phyloP scores from a whole-genome alignment of 2,888 invertebrate genomes.

The Willowsia nigromaculata region DNA sequence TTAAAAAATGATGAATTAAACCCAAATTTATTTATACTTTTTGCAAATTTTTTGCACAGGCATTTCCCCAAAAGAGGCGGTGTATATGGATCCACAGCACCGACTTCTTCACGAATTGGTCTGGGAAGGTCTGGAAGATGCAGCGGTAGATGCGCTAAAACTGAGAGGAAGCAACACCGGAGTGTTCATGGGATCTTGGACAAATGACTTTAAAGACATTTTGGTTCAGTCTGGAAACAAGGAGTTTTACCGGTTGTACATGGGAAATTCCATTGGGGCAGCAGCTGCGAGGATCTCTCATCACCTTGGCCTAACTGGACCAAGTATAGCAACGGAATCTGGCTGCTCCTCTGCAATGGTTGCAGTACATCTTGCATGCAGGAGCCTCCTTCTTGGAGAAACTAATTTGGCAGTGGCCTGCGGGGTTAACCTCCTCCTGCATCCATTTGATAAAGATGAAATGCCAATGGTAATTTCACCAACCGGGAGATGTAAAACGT shows the following conservation, averaged over 20 bases:
- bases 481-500: conserved; percentile 52
- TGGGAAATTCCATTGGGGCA: conserved; percentile 62
- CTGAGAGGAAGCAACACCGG: conserved; percentile 35
- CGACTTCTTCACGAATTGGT: conserved; percentile 58
- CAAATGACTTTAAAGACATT: conserved; percentile 58
- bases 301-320: conserved; percentile 54
- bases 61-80: conserved; percentile 47
- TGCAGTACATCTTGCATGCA: conserved; percentile 52
- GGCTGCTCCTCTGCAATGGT: conserved; percentile 61
- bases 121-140: conserved; percentile 67
- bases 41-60: conserved; percentile 17
- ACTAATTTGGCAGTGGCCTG: conserved; percentile 34
- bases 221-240: neutral
- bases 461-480: conserved; percentile 58
- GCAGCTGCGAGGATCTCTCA: conserved; percentile 45
- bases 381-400: conserved; percentile 34
- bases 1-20: neutral
- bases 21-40: neutral
- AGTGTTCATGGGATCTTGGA: conserved; percentile 66
- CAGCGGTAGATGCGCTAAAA: conserved; percentile 26
- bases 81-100: conserved; percentile 15
- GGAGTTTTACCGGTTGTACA: conserved; percentile 53
- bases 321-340: conserved; percentile 63
- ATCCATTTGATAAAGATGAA: conserved; percentile 42
- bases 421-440: conserved; percentile 61